phyloP scores from a whole-genome alignment of 2,113 vertebrate species.

The Pheucticus melanocephalus region DNA sequence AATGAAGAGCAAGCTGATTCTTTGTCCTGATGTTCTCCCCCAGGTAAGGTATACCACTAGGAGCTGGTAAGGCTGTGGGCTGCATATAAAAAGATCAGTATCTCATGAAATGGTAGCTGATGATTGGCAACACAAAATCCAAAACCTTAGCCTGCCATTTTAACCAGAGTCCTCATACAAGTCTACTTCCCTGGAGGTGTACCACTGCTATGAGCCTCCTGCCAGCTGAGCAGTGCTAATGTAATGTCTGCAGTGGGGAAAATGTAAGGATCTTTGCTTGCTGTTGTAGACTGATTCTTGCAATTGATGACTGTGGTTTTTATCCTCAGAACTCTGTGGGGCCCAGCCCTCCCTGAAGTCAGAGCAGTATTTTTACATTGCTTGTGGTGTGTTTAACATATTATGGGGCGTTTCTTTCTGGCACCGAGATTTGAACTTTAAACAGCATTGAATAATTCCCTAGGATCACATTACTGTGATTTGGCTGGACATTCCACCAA shows the following conservation, averaged over 20 bases:
- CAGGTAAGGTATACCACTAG: background rate
- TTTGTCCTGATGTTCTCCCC: background rate
- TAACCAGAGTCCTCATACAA: background rate
- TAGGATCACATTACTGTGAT: conserved; percentile 9
- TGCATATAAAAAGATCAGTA: background rate
- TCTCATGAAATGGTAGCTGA: background rate
- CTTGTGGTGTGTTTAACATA: background rate
- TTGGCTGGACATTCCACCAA: conserved; percentile 23
- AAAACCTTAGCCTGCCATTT: background rate
- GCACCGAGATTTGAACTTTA: conserved; percentile 11
- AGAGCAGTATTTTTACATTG: background rate
- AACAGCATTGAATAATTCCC: conserved; percentile 21
- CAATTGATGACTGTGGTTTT: background rate
- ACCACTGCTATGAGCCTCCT: background rate
- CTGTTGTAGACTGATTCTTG: background rate
- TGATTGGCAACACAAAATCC: background rate
- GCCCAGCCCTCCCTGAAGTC: background rate
- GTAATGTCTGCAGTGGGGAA: background rate
- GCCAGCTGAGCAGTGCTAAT: background rate
- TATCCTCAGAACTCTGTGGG: background rate
- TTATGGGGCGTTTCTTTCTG: background rate
- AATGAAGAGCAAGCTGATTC: background rate
- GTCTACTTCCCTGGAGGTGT: background rate
- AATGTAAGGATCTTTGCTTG: background rate
- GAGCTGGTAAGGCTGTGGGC: background rate